phyloP scores from a whole-genome alignment of 1,140 invertebrate genomes.

The Cheumatopsyche charites region DNA sequence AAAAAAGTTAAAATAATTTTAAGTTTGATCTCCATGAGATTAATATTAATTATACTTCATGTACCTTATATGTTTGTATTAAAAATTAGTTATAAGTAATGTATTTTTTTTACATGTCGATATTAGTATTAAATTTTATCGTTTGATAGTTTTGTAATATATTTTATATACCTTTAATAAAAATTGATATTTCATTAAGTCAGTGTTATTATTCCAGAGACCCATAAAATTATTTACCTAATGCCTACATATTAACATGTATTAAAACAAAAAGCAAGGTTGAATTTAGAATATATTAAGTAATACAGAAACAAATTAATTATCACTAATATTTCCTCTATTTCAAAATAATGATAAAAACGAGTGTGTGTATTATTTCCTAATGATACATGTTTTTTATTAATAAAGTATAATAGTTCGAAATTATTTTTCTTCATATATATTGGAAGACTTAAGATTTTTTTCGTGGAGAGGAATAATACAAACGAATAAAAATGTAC shows the following conservation, averaged over 20 bases:
- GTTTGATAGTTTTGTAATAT: conserved; percentile 30
- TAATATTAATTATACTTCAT: conserved; percentile 22
- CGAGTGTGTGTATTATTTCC: too few relatives aligned
- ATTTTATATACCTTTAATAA: conserved; percentile 22
- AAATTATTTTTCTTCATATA: neutral
- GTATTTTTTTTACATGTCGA: conserved; percentile 31
- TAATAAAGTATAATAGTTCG: too few relatives aligned
- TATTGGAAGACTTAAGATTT: neutral
- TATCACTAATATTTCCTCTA: too few relatives aligned
- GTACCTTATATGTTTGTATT: conserved; percentile 31
- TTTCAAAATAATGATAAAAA: too few relatives aligned
- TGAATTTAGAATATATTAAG: too few relatives aligned
- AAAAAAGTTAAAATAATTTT: conserved; percentile 16
- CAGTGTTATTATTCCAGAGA: neutral
- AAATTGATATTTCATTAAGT: conserved; percentile 25
- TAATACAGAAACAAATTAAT: too few relatives aligned
- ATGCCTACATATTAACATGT: too few relatives aligned
- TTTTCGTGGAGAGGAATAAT: neutral
- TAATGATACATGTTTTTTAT: too few relatives aligned
- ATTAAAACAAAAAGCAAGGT: too few relatives aligned
- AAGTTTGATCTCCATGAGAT: conserved; percentile 38
- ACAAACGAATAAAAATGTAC: conserved; percentile 28
- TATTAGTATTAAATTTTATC: conserved; percentile 24
- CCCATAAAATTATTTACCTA: too few relatives aligned
- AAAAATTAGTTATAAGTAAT: neutral